These are phyloP conservation scores for Glaucomys volans DNA, from an alignment of 2,113 vertebrate species.

Conservation along the genomic window DNA sequence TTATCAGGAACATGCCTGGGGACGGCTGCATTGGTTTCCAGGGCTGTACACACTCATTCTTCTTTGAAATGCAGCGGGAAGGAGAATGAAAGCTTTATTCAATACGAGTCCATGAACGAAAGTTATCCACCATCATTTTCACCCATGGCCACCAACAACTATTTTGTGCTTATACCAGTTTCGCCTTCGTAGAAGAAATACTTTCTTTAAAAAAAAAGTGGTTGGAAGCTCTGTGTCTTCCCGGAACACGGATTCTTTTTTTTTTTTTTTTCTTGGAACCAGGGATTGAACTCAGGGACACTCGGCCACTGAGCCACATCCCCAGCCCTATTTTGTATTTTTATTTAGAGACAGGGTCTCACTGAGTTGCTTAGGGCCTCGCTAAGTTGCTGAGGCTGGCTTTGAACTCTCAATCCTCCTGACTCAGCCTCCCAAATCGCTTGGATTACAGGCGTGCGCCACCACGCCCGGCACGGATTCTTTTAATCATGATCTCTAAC, in stretches of 20 bases:
- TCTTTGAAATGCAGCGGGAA: constrained; percentile 8
- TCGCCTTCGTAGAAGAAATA: constrained; percentile 29
- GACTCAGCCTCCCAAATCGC: no score
- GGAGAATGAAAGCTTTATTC: constrained; percentile 37
- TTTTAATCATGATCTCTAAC: constrained; percentile 5
- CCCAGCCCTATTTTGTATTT: no score
- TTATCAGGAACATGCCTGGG: accelerated
- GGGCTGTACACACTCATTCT: neutral
- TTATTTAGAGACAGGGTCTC: no score
- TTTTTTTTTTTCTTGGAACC: no score
- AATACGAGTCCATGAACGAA: constrained; percentile 37
- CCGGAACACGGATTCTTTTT: constrained; percentile 41
- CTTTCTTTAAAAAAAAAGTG: constrained; percentile 41
- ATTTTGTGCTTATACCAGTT: constrained; percentile 31
- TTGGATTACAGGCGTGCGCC: no score
- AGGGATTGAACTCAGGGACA: no score
- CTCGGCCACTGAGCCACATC: no score
- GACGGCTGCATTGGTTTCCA: neutral
- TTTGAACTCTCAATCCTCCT: no score
- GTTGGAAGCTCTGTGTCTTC: constrained; percentile 24
- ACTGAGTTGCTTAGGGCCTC: no score
- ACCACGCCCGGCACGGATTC: no score
- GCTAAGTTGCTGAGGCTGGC: no score
- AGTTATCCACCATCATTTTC: constrained; percentile 48
- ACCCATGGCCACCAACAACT: neutral